Conservation (phyloP, 2,888 invertebrate genomes). For the Ochropleura leucogaster region DNA sequence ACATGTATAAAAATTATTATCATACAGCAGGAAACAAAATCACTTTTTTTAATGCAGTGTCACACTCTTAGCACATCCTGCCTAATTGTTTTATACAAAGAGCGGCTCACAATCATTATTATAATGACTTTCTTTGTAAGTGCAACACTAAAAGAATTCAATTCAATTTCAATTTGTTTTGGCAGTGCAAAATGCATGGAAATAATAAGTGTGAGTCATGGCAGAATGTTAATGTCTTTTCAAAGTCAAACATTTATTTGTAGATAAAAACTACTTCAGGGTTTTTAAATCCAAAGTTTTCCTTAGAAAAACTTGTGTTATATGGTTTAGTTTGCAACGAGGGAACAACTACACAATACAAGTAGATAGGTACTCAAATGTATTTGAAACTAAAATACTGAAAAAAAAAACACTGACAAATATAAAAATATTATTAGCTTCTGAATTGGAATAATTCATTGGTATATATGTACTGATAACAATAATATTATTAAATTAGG, state of each 20-base stretch:
- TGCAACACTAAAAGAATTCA: constrained; percentile 18
- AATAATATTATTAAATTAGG: neutral
- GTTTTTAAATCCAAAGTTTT: neutral
- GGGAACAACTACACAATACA: neutral
- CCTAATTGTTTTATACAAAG: constrained; percentile 56
- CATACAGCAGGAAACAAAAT: constrained; percentile 24
- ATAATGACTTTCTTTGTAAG: constrained; percentile 58
- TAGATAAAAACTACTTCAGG: neutral
- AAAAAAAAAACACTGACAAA: neutral
- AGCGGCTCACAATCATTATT: constrained; percentile 55
- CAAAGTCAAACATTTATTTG: too few relatives aligned
- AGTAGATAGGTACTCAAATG: neutral
- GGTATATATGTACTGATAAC: neutral
- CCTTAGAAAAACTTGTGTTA: neutral
- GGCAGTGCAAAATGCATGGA: constrained; percentile 2
- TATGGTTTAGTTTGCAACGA: neutral
- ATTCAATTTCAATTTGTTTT: constrained; percentile 19
- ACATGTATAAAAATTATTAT: too few relatives aligned
- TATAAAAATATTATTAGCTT: neutral
- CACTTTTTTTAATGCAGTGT: constrained; percentile 39
- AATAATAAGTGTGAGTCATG: neutral
- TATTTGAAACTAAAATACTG: neutral
- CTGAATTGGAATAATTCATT: neutral
- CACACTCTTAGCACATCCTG: constrained; percentile 58
- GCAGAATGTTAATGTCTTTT: neutral